Base-by-base conservation (phyloP, 2,113 vertebrate genomes). In the Vulpes ferrilata region DNA sequence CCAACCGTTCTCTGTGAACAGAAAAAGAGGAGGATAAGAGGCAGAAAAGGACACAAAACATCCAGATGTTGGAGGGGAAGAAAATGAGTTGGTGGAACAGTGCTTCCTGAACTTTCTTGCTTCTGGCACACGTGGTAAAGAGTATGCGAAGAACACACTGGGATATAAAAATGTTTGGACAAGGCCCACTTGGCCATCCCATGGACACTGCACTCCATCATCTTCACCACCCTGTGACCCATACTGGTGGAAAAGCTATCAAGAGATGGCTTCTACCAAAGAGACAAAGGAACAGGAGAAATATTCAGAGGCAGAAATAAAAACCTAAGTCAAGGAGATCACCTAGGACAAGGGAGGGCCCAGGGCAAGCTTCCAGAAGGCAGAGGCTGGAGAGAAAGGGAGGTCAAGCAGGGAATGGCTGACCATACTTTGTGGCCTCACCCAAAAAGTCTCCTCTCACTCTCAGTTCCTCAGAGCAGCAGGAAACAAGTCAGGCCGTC, bases 121-220 rank as follows among this genome's bases (percentile, higher is more conserved):
- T 69, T 11, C 4, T 7, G 30, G 30, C 4, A 1, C 15, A 22
- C 30, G 0, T 22, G 57, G 64, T 38, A 73, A 67, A 53, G 17
- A 15, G 3, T 1, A 11, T 17, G 1, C 3, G 2, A 9, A 62
- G 19, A 55, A 51, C 3, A 4, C 4, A 38, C 20, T 16, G 35
- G 9, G 55, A 15, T 35, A 17, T 2, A 2, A 6, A 19, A 22
- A 3, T 3, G 22, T 27, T 30, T 38, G 20, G 12, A 23, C 48
- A 30, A 60, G 19, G 17, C 3, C 48, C n/a, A 48, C 11, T 13
- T 22, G 32, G 23, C 30, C 48, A 19, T 5, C 22, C 19, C 27
- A 16, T 4, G 55, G n/a, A 35, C 12, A 5, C 0, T 1, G 0
- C 27, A 17, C 2, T 4, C 25, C 8, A 4, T 4, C 10, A 8